These are phyloP conservation scores for Portevinia maculata DNA, from an alignment of 2,888 invertebrate genomes.

Conservation along the genomic window DNA sequence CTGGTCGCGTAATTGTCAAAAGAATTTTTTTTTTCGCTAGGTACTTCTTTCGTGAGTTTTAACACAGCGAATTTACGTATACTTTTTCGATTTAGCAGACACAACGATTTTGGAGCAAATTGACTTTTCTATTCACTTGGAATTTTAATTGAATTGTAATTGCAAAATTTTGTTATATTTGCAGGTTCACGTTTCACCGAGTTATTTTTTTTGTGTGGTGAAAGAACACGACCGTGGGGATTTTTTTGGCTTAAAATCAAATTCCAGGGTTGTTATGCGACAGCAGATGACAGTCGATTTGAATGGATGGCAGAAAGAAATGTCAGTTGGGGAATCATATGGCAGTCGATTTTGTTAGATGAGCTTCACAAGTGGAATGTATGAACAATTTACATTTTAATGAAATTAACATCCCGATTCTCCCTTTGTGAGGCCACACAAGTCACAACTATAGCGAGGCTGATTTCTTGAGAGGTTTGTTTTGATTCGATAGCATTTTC, in stretches of 20 bases:
- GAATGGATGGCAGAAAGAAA: neutral
- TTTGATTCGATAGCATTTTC: too few species aligned
- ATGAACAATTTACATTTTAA: too few species aligned
- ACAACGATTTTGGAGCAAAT: slow-evolving; percentile 3
- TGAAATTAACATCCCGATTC: too few species aligned
- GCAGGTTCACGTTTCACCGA: slow-evolving; percentile 65
- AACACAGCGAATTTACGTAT: slow-evolving; percentile 1
- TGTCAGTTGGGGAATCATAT: slow-evolving; percentile 3
- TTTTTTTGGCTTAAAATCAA: slow-evolving; percentile 29
- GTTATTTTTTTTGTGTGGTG: slow-evolving; percentile 58
- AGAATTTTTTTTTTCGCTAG: slow-evolving; percentile 34
- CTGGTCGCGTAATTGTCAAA: slow-evolving; percentile 70
- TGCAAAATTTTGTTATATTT: slow-evolving; percentile 56
- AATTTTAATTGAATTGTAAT: slow-evolving; percentile 28
- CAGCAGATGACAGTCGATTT: slow-evolving; percentile 35
- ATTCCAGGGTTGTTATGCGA: slow-evolving; percentile 42
- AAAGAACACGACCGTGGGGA: slow-evolving; percentile 62
- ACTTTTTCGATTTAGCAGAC: slow-evolving; percentile 13
- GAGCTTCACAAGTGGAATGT: too few species aligned
- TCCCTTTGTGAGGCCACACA: too few species aligned
- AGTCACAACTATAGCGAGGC: too few species aligned
- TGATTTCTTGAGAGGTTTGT: too few species aligned
- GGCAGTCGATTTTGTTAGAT: slow-evolving; percentile 12
- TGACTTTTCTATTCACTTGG: slow-evolving; percentile 38
- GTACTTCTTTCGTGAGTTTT: slow-evolving; percentile 18